Conservation (phyloP, 2,888 invertebrate genomes). For the Eueremaeus valkanovi region DNA sequence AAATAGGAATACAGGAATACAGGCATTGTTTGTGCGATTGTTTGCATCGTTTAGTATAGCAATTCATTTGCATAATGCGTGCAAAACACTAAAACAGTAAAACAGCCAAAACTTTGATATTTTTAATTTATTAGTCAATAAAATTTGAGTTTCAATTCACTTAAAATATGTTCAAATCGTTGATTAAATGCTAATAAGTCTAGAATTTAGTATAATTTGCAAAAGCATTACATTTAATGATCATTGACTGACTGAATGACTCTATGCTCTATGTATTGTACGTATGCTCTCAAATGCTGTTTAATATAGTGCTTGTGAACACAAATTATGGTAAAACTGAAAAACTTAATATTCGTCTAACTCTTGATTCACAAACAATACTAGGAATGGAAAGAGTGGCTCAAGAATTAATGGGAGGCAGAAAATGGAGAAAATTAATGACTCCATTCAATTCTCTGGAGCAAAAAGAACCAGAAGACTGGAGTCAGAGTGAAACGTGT, state of each 20-base stretch:
- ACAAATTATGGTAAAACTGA: background rate
- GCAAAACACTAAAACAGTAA: background rate
- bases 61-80: slow-evolving; percentile 9
- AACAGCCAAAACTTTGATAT: too few relatives aligned
- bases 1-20: background rate
- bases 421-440: slow-evolving; percentile 47
- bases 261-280: background rate
- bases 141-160: background rate
- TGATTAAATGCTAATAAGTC: slow-evolving; percentile 4
- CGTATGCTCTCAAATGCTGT: background rate
- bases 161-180: slow-evolving; percentile 15
- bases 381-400: slow-evolving; percentile 49
- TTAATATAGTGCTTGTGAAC: background rate
- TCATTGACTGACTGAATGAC: slow-evolving; percentile 7
- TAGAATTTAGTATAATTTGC: slow-evolving; percentile 30
- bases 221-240: slow-evolving; percentile 31
- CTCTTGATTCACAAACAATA: slow-evolving; percentile 29
- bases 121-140: background rate
- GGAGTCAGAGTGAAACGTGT: slow-evolving; percentile 41
- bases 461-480: slow-evolving; percentile 45
- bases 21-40: background rate
- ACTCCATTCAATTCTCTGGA: slow-evolving; percentile 45
- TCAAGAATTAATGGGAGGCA: slow-evolving; percentile 48
- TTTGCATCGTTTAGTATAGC: background rate
- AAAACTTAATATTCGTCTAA: slow-evolving; percentile 20